Base-by-base conservation (phyloP, 1,140 invertebrate genomes). In the Neotoxoptera formosana region DNA sequence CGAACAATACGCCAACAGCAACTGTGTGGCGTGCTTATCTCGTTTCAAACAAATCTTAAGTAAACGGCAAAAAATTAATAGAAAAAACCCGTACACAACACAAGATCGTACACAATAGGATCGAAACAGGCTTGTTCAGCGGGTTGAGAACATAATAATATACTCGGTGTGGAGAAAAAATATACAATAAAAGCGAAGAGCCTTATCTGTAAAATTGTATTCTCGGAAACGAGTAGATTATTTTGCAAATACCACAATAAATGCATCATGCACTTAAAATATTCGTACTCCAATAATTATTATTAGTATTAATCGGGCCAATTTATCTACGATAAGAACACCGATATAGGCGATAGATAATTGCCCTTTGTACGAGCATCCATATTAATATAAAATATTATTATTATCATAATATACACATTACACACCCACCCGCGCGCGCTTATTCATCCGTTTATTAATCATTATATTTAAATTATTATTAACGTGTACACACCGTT, bases 311-410 rank as follows among this genome's bases (percentile, higher is more conserved):
- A 53, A 89, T 89, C 87, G 51, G 34, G 7, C n/a, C 21, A 89
- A 56, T 36, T 53, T 89, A 89, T 56, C 51, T 51, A 41, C 48
- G 48, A 53, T 88, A 51, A 88, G 21, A 36, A 88, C 84, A 25
- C 25, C 25, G 84, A n/a, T n/a, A n/a, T n/a, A n/a, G n/a, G n/a
- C n/a, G n/a, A 41, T 30, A 34, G 86, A 88, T 88, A 48, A 88
- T 48, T 88, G 86, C 86, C 45, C 86, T 88, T 88, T 88, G 86
- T 88, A 88, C 25, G 60, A n/a, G 84, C 47, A 76, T n/a, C n/a
- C n/a, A n/a, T n/a, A n/a, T n/a, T n/a, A n/a, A n/a, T n/a, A n/a
- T n/a, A n/a, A n/a, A n/a, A n/a, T n/a, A n/a, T n/a, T n/a, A n/a
- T n/a, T n/a, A n/a, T n/a, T n/a, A n/a, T n/a, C n/a, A n/a, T n/a